Evolutionary conservation across 2,113 vertebrate genomes (phyloP).

Genomic region (Axis porcinus): DNA sequence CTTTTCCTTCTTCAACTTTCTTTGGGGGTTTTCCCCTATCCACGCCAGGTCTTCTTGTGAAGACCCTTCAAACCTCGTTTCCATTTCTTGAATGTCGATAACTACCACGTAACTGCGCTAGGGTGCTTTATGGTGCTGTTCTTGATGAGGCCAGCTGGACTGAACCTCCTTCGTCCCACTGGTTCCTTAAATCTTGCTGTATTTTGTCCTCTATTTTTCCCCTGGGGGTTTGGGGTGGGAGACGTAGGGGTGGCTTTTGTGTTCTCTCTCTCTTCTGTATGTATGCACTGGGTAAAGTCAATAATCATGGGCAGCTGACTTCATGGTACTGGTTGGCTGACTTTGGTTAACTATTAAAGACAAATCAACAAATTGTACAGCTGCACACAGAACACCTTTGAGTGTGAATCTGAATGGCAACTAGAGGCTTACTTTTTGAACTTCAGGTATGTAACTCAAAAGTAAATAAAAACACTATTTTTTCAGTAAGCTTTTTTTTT

Average conservation of each 20-base stretch:
- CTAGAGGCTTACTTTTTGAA: constrained; percentile 83
- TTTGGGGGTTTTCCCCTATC: constrained; percentile 5
- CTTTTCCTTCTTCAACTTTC: constrained; percentile 44
- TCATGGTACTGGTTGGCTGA: constrained; percentile 59
- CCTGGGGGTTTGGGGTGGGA: constrained; percentile 15
- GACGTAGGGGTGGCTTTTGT: constrained; percentile 45
- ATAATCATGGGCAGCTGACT: constrained; percentile 62
- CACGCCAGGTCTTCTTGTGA: constrained; percentile 49
- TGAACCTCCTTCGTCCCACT: constrained; percentile 65
- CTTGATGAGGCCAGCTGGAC: constrained; percentile 78
- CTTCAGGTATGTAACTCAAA: constrained; percentile 84
- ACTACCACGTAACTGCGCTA: constrained; percentile 77
- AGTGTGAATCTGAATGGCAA: constrained; percentile 76
- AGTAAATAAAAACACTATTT: constrained; percentile 81
- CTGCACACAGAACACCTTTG: constrained; percentile 64
- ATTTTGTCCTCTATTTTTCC: constrained; percentile 52
- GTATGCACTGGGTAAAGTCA: constrained; percentile 45
- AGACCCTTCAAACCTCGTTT: constrained; percentile 78
- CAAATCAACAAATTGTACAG: constrained; percentile 61
- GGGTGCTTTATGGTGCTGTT: constrained; percentile 87
- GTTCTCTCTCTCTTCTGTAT: constrained; percentile 51
- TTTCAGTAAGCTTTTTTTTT: constrained; percentile 82
- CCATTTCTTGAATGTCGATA: constrained; percentile 83
- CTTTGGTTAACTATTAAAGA: constrained; percentile 62
- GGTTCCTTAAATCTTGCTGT: constrained; percentile 76